A percentile compares a stretch with the other conserved stretches of the same genome.
These are phyloP conservation scores for Macrotrachela quadricornifera DNA, from an alignment of 1,140 invertebrate species.

Conservation along the genomic window DNA sequence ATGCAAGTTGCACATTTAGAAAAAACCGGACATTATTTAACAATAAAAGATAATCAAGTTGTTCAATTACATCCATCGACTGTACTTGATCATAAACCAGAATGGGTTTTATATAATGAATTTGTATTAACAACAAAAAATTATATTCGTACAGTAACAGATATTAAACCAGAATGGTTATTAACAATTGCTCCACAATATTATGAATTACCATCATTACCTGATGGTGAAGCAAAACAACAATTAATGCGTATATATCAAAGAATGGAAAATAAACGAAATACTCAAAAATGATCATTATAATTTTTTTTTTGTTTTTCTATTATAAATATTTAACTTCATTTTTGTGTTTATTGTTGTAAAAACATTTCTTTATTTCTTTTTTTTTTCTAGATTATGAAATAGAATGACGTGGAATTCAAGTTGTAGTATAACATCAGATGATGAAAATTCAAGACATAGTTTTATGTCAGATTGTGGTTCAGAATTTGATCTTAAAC, in stretches of 20 bases:
- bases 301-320: too few relatives aligned
- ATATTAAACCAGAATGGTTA: constrained; percentile 79
- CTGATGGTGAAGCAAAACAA: constrained; percentile 79
- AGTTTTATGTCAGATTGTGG: too few relatives aligned
- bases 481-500: too few relatives aligned
- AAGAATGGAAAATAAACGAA: too few relatives aligned
- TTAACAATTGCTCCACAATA: constrained; percentile 84
- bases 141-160: constrained; percentile 92
- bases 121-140: constrained; percentile 98
- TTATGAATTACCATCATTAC: constrained; percentile 92
- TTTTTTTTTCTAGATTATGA: too few relatives aligned
- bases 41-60: constrained; percentile 95
- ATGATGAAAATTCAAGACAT: too few relatives aligned
- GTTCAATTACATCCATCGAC: constrained; percentile 96
- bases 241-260: constrained; percentile 60
- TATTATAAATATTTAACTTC: too few relatives aligned
- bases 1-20: constrained; percentile 97
- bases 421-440: too few relatives aligned
- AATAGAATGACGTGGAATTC: too few relatives aligned
- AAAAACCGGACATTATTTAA: constrained; percentile 81
- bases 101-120: constrained; percentile 99
- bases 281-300: too few relatives aligned
- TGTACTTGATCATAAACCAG: constrained; percentile 93
- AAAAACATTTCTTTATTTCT: too few relatives aligned
- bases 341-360: too few relatives aligned